Conservation (phyloP, 2,113 vertebrate genomes). For the Sceloporus undulatus region DNA sequence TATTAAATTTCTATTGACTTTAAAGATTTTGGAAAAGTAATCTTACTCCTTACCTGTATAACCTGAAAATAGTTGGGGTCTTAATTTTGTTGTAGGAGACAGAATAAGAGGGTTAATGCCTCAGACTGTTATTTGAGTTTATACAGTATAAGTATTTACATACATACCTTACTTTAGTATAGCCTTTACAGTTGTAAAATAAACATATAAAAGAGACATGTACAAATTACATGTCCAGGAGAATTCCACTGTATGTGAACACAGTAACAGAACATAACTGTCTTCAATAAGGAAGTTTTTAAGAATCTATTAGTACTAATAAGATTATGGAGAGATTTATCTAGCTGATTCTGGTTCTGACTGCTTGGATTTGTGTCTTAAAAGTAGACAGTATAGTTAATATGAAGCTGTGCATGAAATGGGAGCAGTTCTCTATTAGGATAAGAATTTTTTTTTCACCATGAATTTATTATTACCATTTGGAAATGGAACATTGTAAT, state of each 20-base stretch:
- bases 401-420: not conserved
- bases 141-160: not conserved
- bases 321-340: no score
- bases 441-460: no score
- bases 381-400: not conserved
- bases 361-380: not conserved
- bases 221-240: no score
- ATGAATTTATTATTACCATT: not conserved
- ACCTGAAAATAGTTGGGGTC: no score
- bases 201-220: no score
- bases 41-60: not conserved
- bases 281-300: no score
- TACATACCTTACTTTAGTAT: not conserved
- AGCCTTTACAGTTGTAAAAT: not conserved
- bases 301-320: no score
- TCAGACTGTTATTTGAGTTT: not conserved
- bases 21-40: not conserved
- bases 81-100: not conserved
- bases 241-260: no score
- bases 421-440: not conserved
- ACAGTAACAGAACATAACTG: no score
- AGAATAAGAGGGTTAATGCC: not conserved
- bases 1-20: not conserved
- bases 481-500: not conserved
- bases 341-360: not conserved